A percentile compares a stretch with the other conserved stretches of the same genome.
Conservation (phyloP, 2,797 vertebrate species). For the Cryptoblepharus egeriae region DNA sequence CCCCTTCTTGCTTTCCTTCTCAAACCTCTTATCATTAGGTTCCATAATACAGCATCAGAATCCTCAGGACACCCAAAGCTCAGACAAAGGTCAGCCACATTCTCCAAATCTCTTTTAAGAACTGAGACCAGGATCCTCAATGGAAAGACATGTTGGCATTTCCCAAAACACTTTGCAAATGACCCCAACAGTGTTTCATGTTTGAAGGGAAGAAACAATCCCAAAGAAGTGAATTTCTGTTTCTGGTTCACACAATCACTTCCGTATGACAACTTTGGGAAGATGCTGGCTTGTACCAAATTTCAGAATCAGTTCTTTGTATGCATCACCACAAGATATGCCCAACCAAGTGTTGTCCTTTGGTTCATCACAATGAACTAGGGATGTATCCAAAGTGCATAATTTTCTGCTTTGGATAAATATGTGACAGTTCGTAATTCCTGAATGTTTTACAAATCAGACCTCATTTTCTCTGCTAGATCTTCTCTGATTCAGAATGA, state of each 20-base stretch:
- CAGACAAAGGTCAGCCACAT: constrained; percentile 2
- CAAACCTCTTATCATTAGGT: neutral
- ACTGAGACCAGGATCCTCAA: neutral
- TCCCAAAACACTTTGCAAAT: neutral
- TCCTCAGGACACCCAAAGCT: neutral
- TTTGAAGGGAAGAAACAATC: neutral
- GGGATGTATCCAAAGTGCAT: neutral
- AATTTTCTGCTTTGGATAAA: neutral
- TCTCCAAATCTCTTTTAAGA: neutral
- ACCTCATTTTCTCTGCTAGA: no score
- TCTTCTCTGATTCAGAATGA: neutral
- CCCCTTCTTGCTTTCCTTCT: constrained; percentile 22
- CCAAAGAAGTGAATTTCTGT: neutral
- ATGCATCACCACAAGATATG: neutral
- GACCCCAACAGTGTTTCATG: neutral
- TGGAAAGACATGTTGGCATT: neutral
- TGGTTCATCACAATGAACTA: neutral
- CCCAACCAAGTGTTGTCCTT: neutral
- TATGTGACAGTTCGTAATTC: neutral
- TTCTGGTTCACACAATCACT: neutral
- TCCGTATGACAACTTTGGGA: neutral
- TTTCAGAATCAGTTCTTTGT: neutral
- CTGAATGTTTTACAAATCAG: neutral
- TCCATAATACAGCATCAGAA: constrained; percentile 29
- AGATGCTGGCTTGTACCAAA: neutral